Percentiles rank a stretch among this genome's conserved stretches.
phyloP scores from a whole-genome alignment of 2,797 vertebrate genomes.

The Yasuhikotakia modesta region DNA sequence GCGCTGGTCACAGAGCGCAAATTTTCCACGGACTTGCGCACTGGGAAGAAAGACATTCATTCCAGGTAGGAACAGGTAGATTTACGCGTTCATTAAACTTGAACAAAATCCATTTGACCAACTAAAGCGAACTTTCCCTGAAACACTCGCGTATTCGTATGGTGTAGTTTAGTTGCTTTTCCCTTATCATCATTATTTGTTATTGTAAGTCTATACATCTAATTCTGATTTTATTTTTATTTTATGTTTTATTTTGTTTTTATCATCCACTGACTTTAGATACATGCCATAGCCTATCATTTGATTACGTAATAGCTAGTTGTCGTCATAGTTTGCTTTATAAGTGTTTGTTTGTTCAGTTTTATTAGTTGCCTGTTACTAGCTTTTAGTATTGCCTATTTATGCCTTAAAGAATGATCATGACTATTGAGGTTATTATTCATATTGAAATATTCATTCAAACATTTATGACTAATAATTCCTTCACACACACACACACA shows the following conservation, averaged over 20 bases:
- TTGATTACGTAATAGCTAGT: background rate
- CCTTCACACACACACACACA: background rate
- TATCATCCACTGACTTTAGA: background rate
- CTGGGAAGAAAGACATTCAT: slow-evolving; percentile 62
- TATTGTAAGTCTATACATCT: too few species aligned
- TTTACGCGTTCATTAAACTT: too few species aligned
- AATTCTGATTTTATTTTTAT: too few species aligned
- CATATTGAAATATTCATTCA: too few species aligned
- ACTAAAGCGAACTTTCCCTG: too few species aligned
- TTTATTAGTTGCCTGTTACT: background rate
- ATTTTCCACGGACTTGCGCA: slow-evolving; percentile 38
- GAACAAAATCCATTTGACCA: background rate
- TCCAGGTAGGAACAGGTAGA: slow-evolving; percentile 73
- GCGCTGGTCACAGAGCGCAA: background rate
- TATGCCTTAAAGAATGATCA: background rate
- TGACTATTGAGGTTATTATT: background rate
- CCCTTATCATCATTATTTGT: too few species aligned
- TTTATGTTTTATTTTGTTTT: too few species aligned
- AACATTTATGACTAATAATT: background rate
- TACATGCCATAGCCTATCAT: background rate
- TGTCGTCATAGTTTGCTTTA: background rate
- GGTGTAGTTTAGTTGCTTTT: too few species aligned
- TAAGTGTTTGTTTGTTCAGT: background rate
- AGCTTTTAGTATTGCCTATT: background rate
- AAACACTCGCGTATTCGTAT: background rate